These are phyloP conservation scores for Amphimallon solstitiale DNA, from an alignment of 2,888 invertebrate genomes.

Conservation along the genomic window DNA sequence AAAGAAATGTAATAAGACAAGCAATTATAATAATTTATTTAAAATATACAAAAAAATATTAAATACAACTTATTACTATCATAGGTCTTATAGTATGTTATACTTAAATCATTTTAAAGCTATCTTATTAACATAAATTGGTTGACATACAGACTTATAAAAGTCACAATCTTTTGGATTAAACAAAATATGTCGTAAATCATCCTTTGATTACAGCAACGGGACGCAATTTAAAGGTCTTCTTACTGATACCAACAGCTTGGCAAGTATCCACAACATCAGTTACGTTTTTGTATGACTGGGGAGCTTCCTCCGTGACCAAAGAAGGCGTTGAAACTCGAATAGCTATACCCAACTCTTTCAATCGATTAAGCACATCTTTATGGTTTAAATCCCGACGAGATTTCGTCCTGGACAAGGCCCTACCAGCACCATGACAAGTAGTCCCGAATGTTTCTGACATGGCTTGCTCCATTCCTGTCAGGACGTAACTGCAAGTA, in stretches of 20 bases:
- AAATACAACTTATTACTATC: no score
- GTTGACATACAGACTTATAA: no score
- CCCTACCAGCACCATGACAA: constrained; percentile 98
- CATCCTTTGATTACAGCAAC: constrained; percentile 98
- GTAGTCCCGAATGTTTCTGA: constrained; percentile 98
- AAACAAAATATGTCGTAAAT: constrained; percentile 3
- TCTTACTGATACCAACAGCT: constrained; percentile 97
- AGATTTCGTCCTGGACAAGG: constrained; percentile 96
- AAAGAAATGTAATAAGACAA: no score
- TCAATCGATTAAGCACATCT: constrained; percentile 87
- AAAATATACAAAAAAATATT: no score
- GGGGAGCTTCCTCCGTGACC: constrained; percentile 99
- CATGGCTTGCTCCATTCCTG: constrained; percentile 98
- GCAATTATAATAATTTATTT: no score
- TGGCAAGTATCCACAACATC: constrained; percentile 99
- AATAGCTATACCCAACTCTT: constrained; percentile 89
- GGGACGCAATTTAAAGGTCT: constrained; percentile 94
- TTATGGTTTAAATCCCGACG: constrained; percentile 94
- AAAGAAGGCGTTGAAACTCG: constrained; percentile 98
- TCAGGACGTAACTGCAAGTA: constrained; percentile 98
- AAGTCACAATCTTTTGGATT: no score
- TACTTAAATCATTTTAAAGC: no score
- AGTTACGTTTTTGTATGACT: constrained; percentile 99
- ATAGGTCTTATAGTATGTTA: no score
- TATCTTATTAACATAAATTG: no score